Base-by-base conservation (phyloP, 1,140 invertebrate genomes). In the Cataglyphis hispanica region DNA sequence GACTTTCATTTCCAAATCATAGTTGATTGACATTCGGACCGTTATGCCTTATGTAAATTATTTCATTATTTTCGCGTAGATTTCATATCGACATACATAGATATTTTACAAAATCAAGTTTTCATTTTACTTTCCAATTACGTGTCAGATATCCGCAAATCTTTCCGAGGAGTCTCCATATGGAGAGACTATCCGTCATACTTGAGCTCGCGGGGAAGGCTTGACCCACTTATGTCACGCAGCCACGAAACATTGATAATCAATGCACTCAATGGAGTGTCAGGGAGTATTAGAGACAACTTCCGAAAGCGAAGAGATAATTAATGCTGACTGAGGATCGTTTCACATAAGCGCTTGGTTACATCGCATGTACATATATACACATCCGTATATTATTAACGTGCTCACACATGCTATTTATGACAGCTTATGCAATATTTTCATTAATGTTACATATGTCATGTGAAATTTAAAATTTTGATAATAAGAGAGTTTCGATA, bases 241-340 rank as follows among this genome's bases (percentile, higher is more conserved):
- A 11, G 70, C 58, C 72, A 63, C 81, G 81, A 84, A 77, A 77
- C 69, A 84, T 77, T 77, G 58, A 31, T 76, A 84, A 84, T 84
- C 81, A 83, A 83, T 83, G 67, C 43, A 56, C 81, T 76, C 81
- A 67, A 84, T 64, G 81, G 37, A 72, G 67, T 72, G 72, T 64
- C 81, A 66, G 72, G 43, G 53, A 60, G 58, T 63, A 84, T 84
- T 77, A 84, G 72, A 84, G 72, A 84, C 46, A 75, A 84, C 81
- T 84, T 84, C 58, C 72, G 72, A n/a, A 56, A 77, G 58, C 58
- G 34, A 16, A 25, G 60, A 75, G 72, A 84, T 84, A 84, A 77
- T 64, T 84, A 84, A 84, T 60, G 72, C 31, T 27, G 43, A 50
- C 72, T 75, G 72, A 63, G 61, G 40, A 72, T 81, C 78, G 67